Evolutionary conservation across 2,797 vertebrate species (phyloP).

Genomic region (Ctenosaura bakeri): DNA sequence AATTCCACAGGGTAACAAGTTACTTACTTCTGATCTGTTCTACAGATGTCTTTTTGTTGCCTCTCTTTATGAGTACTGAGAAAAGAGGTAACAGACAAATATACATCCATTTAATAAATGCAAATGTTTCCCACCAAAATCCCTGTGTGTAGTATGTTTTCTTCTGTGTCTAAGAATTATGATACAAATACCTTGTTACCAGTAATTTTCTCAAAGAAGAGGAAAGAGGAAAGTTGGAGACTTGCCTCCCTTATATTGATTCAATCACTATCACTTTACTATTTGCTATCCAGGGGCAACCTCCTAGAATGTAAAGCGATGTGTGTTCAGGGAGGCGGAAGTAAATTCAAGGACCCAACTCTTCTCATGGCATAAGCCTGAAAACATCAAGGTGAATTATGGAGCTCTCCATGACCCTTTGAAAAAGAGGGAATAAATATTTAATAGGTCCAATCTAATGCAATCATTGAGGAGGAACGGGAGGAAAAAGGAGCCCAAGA

Average conservation of each 20-base stretch:
- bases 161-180: not conserved
- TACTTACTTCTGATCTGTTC: not conserved
- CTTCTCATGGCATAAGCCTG: slow-evolving; percentile 42
- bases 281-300: not conserved
- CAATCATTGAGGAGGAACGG: slow-evolving; percentile 79
- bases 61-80: not conserved
- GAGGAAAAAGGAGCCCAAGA: slow-evolving; percentile 75
- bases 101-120: not conserved
- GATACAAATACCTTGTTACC: not conserved
- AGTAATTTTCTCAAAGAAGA: not conserved
- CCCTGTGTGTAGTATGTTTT: not conserved
- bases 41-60: not conserved
- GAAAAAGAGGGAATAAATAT: slow-evolving; percentile 82
- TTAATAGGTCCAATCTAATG: slow-evolving; percentile 81
- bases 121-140: not conserved
- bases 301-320: slow-evolving; percentile 39
- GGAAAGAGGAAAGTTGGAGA: not conserved
- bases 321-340: not conserved
- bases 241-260: not conserved
- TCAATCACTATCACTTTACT: not conserved
- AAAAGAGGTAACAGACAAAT: not conserved
- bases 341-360: slow-evolving; percentile 33
- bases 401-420: slow-evolving; percentile 76
- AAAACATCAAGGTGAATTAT: slow-evolving; percentile 77
- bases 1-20: not conserved